Percentiles rank a stretch among this genome's conserved stretches.
phyloP scores from a whole-genome alignment of 2,797 vertebrate genomes.

The Clarias fuscus region DNA sequence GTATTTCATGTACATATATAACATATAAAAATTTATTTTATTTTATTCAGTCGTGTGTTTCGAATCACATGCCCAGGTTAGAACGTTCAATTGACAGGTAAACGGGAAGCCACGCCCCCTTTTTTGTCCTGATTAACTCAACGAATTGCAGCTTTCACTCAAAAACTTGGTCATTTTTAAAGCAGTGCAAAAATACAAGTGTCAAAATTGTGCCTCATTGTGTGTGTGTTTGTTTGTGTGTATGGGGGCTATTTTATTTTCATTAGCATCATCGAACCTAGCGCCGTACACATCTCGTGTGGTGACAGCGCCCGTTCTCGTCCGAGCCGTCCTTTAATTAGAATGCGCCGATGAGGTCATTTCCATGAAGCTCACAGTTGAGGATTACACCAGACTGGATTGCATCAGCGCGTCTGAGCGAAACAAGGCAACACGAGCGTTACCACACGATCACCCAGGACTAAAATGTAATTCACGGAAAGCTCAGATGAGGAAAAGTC shows the following conservation, averaged over 20 bases:
- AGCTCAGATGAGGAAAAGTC: background rate
- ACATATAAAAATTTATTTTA: too few species aligned
- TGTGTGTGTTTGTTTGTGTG: background rate
- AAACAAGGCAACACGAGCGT: background rate
- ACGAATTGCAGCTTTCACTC: too few species aligned
- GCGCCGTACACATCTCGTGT: background rate
- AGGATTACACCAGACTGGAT: slow-evolving; percentile 3
- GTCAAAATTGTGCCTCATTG: background rate
- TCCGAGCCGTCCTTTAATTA: background rate
- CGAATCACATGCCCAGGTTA: background rate
- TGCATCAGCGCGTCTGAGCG: slow-evolving; percentile 12
- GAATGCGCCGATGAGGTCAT: background rate
- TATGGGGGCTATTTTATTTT: background rate
- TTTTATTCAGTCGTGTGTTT: background rate
- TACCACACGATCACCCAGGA: background rate
- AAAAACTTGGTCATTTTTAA: background rate
- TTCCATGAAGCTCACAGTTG: background rate
- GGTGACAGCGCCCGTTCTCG: background rate
- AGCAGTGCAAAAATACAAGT: too few species aligned
- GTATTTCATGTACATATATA: too few species aligned
- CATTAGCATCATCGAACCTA: background rate
- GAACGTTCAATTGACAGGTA: background rate
- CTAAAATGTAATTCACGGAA: slow-evolving; percentile 1
- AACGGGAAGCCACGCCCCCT: too few species aligned
- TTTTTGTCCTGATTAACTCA: background rate